Percentiles rank a stretch among this genome's conserved stretches.
phyloP scores from a whole-genome alignment of 1,140 invertebrate species.

The Ruditapes philippinarum region DNA sequence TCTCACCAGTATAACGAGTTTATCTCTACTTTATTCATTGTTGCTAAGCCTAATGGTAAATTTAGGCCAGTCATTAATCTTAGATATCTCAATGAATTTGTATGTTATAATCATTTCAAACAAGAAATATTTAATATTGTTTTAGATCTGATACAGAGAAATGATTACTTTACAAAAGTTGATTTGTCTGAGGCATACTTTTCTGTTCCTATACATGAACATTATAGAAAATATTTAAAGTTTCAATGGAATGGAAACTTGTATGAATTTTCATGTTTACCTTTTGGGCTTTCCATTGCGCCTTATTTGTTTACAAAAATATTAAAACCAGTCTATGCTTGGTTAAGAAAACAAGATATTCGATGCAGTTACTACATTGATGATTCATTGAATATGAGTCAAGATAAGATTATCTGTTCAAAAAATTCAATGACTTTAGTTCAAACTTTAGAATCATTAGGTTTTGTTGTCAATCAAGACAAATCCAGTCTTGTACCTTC shows the following conservation, averaged over 20 bases:
- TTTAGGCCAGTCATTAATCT: conserved; percentile 1
- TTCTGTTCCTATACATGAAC: conserved; percentile 52
- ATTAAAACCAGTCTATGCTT: conserved; percentile 55
- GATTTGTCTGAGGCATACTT: conserved; percentile 54
- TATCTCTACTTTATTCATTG: conserved; percentile 35
- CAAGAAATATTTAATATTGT: conserved; percentile 59
- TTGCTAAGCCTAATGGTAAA: background rate
- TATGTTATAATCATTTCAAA: conserved; percentile 49
- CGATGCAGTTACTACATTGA: conserved; percentile 66
- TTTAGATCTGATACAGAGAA: conserved; percentile 2
- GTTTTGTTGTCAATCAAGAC: no score
- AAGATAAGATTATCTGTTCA: conserved; percentile 5
- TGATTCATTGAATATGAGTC: conserved; percentile 64
- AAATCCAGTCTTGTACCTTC: no score
- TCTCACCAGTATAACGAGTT: background rate
- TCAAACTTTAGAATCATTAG: conserved; percentile 37
- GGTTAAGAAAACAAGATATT: conserved; percentile 37
- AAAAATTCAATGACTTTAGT: conserved; percentile 1
- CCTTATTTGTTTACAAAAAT: conserved; percentile 61
- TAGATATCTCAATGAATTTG: background rate
- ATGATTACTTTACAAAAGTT: background rate
- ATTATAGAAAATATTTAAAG: conserved; percentile 59
- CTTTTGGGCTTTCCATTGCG: background rate
- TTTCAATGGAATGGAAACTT: conserved; percentile 56
- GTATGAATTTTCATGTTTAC: conserved; percentile 46